Evolutionary conservation across 2,888 invertebrate species (phyloP).

Genomic region (Drosophila borealis): DNA sequence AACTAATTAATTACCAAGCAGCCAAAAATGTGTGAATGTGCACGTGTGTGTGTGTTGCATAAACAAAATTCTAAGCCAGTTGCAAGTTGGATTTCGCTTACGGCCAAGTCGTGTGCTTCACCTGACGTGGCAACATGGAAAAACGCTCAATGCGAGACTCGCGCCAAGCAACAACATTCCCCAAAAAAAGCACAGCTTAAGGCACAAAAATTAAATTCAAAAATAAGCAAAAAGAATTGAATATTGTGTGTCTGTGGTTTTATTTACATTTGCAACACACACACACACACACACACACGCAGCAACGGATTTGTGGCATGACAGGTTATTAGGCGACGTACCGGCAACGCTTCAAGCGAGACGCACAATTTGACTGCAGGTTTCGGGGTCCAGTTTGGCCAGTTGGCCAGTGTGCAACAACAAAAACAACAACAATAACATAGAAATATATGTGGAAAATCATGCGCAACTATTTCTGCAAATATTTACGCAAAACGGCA

Average conservation of each 20-base stretch:
- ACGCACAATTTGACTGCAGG: conserved; percentile 72
- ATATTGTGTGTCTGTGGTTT: conserved; percentile 69
- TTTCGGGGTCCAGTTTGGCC: conserved; percentile 66
- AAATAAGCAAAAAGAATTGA: conserved; percentile 43
- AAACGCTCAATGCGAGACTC: conserved; percentile 70
- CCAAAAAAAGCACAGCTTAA: conserved; percentile 42
- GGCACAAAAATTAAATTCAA: conserved; percentile 30
- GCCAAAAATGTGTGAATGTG: conserved; percentile 50
- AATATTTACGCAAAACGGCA: conserved; percentile 47
- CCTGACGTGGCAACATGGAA: conserved; percentile 72
- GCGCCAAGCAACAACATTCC: conserved; percentile 68
- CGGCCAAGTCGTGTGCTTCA: conserved; percentile 59
- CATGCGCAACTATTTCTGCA: conserved; percentile 42
- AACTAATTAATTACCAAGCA: conserved; percentile 74
- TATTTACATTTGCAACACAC: conserved; percentile 68
- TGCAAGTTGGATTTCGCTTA: conserved; percentile 32
- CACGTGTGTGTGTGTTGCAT: conserved; percentile 27
- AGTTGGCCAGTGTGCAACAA: conserved; percentile 44
- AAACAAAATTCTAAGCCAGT: conserved; percentile 66
- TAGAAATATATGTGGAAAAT: conserved; percentile 57
- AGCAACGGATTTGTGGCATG: conserved; percentile 76
- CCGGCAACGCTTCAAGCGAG: conserved; percentile 65
- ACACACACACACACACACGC: conserved; percentile 17
- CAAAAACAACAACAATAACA: conserved; percentile 12
- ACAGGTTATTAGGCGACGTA: conserved; percentile 82